Evolutionary conservation across 2,888 invertebrate genomes (phyloP), one percentile per base, ranked within the genome.

Genomic region (Habroteleia sp.): DNA sequence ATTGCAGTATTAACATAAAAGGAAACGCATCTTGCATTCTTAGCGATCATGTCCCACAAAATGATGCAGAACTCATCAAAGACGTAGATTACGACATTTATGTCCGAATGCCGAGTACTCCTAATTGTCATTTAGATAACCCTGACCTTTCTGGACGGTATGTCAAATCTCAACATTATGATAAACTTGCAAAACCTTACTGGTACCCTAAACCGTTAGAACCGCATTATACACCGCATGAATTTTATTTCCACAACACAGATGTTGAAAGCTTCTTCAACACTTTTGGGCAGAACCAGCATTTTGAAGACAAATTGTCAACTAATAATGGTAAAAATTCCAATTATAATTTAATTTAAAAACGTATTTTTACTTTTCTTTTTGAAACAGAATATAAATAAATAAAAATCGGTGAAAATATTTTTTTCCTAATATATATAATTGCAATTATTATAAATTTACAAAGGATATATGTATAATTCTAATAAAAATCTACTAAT

Each of bases 11-110:
- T 79, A 90, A 91, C 71, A 87, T 89, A 29, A 91, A 91, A 87
- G 92, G 93, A 77, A 93, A 93, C 82, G 91, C 91, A 52, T 91
- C 91, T 5, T 93, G 93, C 82, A 90, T 91, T 68, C 82, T 93
- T 68, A 91, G 91, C 63, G 84, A 87, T 33, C 87, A 89, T 63
- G 84, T 89, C 77, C 88, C 90, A 5, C 89, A 90, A 65, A 44
- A 5, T 5, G 90, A 91, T 5, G 87, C 89, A 39, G 91, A 91
- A 37, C 89, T 92, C 6, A 85, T 90, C 56, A 84, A 87, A 69
- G 91, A 93, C 85, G 89, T 91, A n/a, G 92, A 93, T 82, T 93
- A 91, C 83, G 93, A 93, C 85, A 87, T 92, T 48, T 93, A 92
- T 81, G 87, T 91, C 33, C 91, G 91, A 82, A 90, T 66, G 5